Base-by-base conservation (phyloP, 2,797 vertebrate species). In the Gila robusta region DNA sequence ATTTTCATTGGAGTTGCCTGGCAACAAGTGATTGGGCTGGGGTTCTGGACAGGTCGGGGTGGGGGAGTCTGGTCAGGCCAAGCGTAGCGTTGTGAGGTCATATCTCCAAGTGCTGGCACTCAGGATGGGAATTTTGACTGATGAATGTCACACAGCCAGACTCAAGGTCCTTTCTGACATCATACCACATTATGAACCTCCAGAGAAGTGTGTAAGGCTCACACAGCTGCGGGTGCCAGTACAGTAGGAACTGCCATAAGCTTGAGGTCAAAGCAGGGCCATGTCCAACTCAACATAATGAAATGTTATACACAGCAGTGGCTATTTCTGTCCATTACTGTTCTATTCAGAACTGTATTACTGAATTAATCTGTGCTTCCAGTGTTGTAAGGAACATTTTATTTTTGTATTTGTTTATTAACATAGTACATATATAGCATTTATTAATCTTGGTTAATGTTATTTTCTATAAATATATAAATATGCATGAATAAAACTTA, bases 11-110 rank as follows among this genome's bases (percentile, higher is more conserved):
- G 91, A 92, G 96, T 96, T 94, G 93, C 96, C 93, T 94, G 95
- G 96, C 94, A 97, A 96, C 96, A 96, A 92, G 94, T 95, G 94
- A 94, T 94, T 95, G 94, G 95, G 95, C 92, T 88, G 73, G 92
- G 94, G 94, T 94, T 95, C 93, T 93, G 94, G 94, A 94, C 88
- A 88, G 81, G 81, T 91, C 90, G 92, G n/a, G 93, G 16, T 49
- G 47, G 90, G 92, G 91, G 93, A 92, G 85, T 78, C 89, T 90
- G 89, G 23, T 16, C 47, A 79, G 93, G 93, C 95, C 94, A 94
- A 92, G 92, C 47, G 89, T 91, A 93, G 90, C 91, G 91, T 91
- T 92, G 93, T 94, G 94, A 94, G 93, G 91, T 6, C 89, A 94
- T 95, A 96, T 94, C 94, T 95, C 91, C 92, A 93, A 84, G 85